Base-by-base conservation (phyloP, 2,797 vertebrate genomes). In the Thalassophryne amazonica region DNA sequence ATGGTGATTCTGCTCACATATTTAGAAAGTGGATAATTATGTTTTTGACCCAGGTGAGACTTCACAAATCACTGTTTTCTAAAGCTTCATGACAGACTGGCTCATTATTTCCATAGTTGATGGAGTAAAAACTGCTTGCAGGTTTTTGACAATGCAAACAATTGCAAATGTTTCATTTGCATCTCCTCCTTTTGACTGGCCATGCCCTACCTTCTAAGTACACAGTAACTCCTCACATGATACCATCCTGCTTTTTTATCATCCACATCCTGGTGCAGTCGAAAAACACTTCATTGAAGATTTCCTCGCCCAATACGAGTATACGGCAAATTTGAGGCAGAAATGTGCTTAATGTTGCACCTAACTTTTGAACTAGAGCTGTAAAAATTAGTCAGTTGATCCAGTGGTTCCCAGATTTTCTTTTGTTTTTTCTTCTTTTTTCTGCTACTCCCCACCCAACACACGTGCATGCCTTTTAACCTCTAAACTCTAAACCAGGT, bases 101-200 rank as follows among this genome's bases (percentile, higher is more conserved):
- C n/a, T 12, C 35, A 10, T 32, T 20, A 50, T 19, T 11, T 10
- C 19, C 2, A 6, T 45, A 17, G 53, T 51, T 61, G 14, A 34
- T 50, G 25, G 34, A 58, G 43, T 13, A 10, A 49, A 51, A 69
- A 73, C 46, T 50, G 62, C 66, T 55, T 50, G 54, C 45, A 73
- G 61, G 72, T 41, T 65, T 63, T 36, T 67, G 43, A 63, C 49
- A 60, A 83, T 87, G 83, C 83, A 90, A 89, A 88, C 49, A 29
- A 58, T 56, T 74, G 75, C 76, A 83, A 85, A 88, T 67, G 57
- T 54, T 83, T 60, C 55, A 90, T 91, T 91, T 92, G 88, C 89
- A 89, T 90, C 23, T 60, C 39, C 30, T 69, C 59, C n/a, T n/a
- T n/a, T 60, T 34, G 29, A 7, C 2, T 16, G 35, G 59, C 45